Conservation (phyloP, 2,888 invertebrate species). For the Piscicola geometra region DNA sequence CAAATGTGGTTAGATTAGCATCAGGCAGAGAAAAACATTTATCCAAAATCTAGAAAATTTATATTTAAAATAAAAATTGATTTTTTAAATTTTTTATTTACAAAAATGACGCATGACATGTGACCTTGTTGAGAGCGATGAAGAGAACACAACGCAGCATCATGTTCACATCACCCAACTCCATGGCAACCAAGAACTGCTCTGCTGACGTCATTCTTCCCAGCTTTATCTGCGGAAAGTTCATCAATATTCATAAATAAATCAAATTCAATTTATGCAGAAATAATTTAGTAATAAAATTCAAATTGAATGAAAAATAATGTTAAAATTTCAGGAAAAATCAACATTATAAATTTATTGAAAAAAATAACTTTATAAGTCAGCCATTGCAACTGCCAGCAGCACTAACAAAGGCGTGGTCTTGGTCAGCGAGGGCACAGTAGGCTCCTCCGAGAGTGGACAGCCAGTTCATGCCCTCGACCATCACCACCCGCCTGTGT, state of each 20-base stretch:
- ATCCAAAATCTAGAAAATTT: no score
- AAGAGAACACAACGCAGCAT: slow-evolving; percentile 79
- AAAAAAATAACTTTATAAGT: no score
- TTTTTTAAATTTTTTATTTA: neutral
- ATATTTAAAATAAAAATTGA: neutral
- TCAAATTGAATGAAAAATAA: neutral
- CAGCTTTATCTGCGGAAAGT: slow-evolving; percentile 55
- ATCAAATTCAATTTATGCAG: no score
- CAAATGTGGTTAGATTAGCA: no score
- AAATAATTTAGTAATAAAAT: no score
- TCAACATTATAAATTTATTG: neutral
- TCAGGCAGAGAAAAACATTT: no score
- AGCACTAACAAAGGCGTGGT: slow-evolving; percentile 67
- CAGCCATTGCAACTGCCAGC: neutral
- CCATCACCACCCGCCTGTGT: slow-evolving; percentile 41
- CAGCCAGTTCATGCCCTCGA: slow-evolving; percentile 72
- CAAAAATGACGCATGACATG: no score
- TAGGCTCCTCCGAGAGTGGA: slow-evolving; percentile 94
- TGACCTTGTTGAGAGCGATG: slow-evolving; percentile 67
- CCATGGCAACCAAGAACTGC: slow-evolving; percentile 74
- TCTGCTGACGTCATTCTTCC: slow-evolving; percentile 81
- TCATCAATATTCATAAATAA: no score
- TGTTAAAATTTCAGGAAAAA: neutral
- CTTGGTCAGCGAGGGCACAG: slow-evolving; percentile 86
- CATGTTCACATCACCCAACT: slow-evolving; percentile 75